These are phyloP conservation scores for Antrozous pallidus DNA, from an alignment of 2,797 vertebrate genomes.

Conservation along the genomic window DNA sequence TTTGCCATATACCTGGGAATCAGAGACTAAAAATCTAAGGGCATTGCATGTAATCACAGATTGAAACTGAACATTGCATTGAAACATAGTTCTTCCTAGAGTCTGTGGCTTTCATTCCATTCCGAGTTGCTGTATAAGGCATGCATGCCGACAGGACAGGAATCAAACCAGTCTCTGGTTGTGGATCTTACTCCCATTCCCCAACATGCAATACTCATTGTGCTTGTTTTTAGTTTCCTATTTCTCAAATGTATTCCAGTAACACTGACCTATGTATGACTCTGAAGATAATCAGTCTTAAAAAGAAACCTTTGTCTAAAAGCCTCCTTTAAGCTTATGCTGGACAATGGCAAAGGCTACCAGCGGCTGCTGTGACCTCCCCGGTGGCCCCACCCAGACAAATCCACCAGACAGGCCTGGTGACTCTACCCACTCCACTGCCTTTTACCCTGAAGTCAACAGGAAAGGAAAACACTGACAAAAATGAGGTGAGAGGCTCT, in stretches of 20 bases:
- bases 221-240: neutral
- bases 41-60: neutral
- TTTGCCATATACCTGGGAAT: conserved; percentile 32
- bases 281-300: neutral
- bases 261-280: neutral
- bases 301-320: neutral
- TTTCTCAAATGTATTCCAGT: neutral
- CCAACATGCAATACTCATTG: neutral
- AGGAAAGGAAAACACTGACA: conserved; percentile 43
- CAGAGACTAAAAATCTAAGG: conserved; percentile 1
- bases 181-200: neutral
- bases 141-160: neutral
- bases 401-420: neutral
- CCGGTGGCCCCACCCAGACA: accelerated
- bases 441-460: neutral
- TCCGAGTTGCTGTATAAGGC: neutral
- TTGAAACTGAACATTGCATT: neutral
- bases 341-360: neutral
- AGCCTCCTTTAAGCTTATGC: neutral
- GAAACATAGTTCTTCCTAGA: neutral
- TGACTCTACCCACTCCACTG: neutral
- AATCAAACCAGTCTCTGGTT: neutral
- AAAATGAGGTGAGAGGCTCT: conserved; percentile 56
- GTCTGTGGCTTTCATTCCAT: neutral
- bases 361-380: neutral